A percentile compares a stretch with the other conserved stretches of the same genome.
phyloP scores from a whole-genome alignment of 2,888 invertebrate species.

The Nemotelus nigrinus region DNA sequence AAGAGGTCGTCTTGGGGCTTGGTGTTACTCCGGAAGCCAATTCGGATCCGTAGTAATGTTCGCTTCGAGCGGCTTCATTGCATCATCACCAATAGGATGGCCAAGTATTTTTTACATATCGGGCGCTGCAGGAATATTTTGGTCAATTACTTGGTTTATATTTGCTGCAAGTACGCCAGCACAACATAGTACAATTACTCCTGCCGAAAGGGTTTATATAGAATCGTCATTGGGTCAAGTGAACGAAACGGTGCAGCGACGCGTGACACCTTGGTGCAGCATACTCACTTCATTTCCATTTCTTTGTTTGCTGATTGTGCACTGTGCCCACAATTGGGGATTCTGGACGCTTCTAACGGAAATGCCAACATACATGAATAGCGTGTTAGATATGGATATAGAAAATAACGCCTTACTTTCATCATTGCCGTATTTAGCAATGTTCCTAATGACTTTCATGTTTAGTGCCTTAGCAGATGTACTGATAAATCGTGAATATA shows the following conservation, averaged over 20 bases:
- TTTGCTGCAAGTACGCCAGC: conserved; percentile 75
- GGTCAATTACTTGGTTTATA: conserved; percentile 71
- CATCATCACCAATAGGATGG: conserved; percentile 77
- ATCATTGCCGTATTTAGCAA: conserved; percentile 73
- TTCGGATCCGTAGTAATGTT: conserved; percentile 81
- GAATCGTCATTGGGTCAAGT: conserved; percentile 70
- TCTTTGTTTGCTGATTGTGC: conserved; percentile 76
- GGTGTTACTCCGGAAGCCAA: conserved; percentile 77
- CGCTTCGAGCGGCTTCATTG: conserved; percentile 75
- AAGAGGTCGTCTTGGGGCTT: conserved; percentile 74
- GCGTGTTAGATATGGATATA: conserved; percentile 73
- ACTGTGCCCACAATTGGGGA: conserved; percentile 75
- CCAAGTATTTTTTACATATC: conserved; percentile 80
- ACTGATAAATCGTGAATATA: conserved; percentile 44
- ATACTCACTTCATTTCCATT: conserved; percentile 81
- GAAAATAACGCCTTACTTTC: conserved; percentile 73
- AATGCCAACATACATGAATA: conserved; percentile 77
- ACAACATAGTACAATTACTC: conserved; percentile 69
- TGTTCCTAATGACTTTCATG: conserved; percentile 74
- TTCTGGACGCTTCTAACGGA: conserved; percentile 81
- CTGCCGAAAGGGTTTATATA: conserved; percentile 74
- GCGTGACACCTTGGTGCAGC: conserved; percentile 75
- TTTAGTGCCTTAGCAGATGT: conserved; percentile 73
- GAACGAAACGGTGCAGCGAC: conserved; percentile 53
- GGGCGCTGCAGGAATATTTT: conserved; percentile 71